phyloP scores from a whole-genome alignment of 2,888 invertebrate species.

The Nomada ferruginata region DNA sequence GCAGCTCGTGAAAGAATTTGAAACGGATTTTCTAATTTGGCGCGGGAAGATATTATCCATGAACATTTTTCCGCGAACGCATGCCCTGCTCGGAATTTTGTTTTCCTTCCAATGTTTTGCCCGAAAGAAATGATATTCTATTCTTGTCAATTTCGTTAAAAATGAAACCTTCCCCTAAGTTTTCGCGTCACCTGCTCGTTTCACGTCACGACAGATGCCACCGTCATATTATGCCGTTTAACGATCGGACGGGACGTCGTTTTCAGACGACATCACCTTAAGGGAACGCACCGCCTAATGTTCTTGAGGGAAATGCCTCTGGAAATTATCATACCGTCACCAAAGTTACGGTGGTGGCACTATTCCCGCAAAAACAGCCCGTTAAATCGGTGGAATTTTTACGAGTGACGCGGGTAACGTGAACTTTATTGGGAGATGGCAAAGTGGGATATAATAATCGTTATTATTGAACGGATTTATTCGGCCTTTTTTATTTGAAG shows the following conservation, averaged over 20 bases:
- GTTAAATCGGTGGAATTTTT: constrained; percentile 3
- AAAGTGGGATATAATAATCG: background rate
- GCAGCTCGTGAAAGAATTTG: background rate
- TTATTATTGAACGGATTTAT: background rate
- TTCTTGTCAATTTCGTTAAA: background rate
- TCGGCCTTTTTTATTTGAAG: background rate
- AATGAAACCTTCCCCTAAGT: constrained; percentile 53
- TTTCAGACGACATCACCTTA: constrained; percentile 12
- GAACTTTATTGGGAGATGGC: background rate
- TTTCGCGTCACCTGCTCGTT: constrained; percentile 37
- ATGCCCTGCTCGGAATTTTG: too few relatives aligned
- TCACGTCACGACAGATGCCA: constrained; percentile 31
- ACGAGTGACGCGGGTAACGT: background rate
- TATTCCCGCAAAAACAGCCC: constrained; percentile 6
- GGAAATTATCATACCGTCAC: constrained; percentile 9
- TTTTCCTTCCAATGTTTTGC: too few relatives aligned
- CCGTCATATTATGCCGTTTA: constrained; percentile 29
- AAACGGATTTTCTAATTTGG: too few relatives aligned
- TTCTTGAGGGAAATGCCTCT: background rate
- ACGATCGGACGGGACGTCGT: constrained; percentile 19
- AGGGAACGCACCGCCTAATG: constrained; percentile 1
- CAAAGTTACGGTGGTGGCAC: background rate
- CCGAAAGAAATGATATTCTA: background rate
- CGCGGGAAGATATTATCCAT: too few relatives aligned
- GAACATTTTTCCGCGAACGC: too few relatives aligned